These are phyloP conservation scores for Gymnarchus niloticus DNA, from an alignment of 2,113 vertebrate genomes.

Conservation along the genomic window DNA sequence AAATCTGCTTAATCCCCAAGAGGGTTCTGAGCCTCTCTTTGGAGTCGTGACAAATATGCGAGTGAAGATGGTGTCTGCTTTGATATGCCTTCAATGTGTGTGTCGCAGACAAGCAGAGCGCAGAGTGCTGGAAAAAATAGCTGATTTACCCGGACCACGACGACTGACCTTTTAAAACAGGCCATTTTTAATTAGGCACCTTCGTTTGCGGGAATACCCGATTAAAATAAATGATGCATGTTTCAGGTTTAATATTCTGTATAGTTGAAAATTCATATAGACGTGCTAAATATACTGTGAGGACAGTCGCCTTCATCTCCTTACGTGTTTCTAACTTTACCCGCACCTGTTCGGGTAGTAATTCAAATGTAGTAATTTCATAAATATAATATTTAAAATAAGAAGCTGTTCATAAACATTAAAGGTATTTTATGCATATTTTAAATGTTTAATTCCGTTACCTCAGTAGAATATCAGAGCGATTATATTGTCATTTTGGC, in stretches of 20 bases:
- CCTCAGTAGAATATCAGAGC: not conserved
- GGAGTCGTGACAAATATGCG: slow-evolving; percentile 22
- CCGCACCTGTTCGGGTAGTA: not conserved
- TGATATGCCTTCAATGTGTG: slow-evolving; percentile 23
- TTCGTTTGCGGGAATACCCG: not conserved
- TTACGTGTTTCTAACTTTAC: not conserved
- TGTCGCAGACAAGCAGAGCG: not conserved
- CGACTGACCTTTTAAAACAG: not conserved
- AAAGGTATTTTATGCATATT: not conserved
- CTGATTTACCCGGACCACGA: not conserved
- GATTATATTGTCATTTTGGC: not conserved
- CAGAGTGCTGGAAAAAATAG: not conserved
- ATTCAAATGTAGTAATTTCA: not conserved
- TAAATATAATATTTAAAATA: not conserved
- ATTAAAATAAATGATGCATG: not conserved
- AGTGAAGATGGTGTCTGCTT: slow-evolving; percentile 12
- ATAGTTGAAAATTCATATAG: not conserved
- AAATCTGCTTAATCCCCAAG: slow-evolving; percentile 3
- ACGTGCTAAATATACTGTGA: not conserved
- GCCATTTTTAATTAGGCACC: slow-evolving; percentile 1
- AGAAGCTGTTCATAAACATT: not conserved
- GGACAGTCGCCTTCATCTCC: not conserved
- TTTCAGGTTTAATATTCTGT: not conserved
- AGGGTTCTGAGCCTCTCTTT: slow-evolving; percentile 4
- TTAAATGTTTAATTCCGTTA: not conserved